Evolutionary conservation across 2,113 vertebrate genomes (phyloP), one percentile per base, ranked within the genome.

Genomic region (Andinoacara biseriatus): DNA sequence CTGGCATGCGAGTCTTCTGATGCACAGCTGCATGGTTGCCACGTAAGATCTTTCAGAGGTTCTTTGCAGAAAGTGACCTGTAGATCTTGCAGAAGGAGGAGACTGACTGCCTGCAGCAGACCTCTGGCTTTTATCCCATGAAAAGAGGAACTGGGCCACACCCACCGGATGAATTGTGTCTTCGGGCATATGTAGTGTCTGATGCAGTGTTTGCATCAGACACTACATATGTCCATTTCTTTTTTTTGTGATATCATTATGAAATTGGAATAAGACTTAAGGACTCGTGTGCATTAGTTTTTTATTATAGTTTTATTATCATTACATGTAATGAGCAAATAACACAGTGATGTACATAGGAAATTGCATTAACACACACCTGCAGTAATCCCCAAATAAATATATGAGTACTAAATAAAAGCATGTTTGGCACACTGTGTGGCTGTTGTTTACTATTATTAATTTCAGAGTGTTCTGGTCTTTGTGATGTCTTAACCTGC

Each of bases 1-100:
- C 57, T 94, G 78, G 58, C 67, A 89, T 1, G 62, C 33, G 58
- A 90, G 82, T 83, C 72, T 86, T 81, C 38, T 88, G 80, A 85
- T 80, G 75, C 46, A 85, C 84, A 91, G 78, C 83, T 90, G 85
- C 94, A 95, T 96, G 82, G 63, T 89, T 81, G 14, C 22, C 22
- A 35, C 0, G 58, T 65, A 81, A 86, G 85, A 84, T 81, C 80
- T 20, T 83, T 58, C 57, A 58, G 80, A 88, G 33, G 86, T 13
- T 91, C 75, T 78, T 61, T 46, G 61, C 33, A 74, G 49, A 72
- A 38, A 83, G 26, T 62, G 83, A 57, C 3, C 1, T 57, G 46
- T 22, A 49, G 83, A 74, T 81, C 49, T 24, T 76, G 26, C 29
- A 9, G 60, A 43, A 40, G 62, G 31, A 82, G 63, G 65, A 11